Evolutionary conservation across 1,140 invertebrate genomes (phyloP).

Genomic region (Calosoma granatense): DNA sequence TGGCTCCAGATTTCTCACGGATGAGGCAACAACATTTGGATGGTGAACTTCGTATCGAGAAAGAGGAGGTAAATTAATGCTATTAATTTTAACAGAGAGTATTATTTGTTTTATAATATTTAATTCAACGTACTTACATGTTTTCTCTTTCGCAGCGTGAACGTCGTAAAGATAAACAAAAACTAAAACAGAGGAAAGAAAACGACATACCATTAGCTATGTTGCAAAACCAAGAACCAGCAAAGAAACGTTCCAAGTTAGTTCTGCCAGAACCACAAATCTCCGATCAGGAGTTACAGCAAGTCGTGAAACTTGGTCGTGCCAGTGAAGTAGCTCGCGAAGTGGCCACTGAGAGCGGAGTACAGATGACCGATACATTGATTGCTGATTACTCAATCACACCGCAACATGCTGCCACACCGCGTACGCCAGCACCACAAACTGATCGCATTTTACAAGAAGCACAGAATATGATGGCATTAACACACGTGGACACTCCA

Average conservation of each 20-base stretch:
- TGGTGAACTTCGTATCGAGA: constrained; percentile 79
- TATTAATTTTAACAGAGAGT: background rate
- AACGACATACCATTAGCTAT: constrained; percentile 92
- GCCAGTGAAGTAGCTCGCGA: constrained; percentile 90
- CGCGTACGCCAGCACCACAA: constrained; percentile 71
- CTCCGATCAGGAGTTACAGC: constrained; percentile 80
- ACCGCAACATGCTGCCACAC: constrained; percentile 64
- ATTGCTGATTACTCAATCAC: constrained; percentile 87
- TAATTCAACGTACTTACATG: constrained; percentile 7
- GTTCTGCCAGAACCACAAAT: constrained; percentile 96
- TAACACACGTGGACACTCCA: constrained; percentile 95
- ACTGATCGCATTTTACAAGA: constrained; percentile 75
- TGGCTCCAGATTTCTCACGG: constrained; percentile 79
- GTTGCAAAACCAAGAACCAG: constrained; percentile 80
- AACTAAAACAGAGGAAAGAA: constrained; percentile 89
- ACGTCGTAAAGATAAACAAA: constrained; percentile 82
- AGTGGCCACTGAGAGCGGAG: constrained; percentile 74
- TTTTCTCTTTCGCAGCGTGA: constrained; percentile 51
- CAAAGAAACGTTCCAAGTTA: constrained; percentile 89
- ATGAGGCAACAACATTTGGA: constrained; percentile 89
- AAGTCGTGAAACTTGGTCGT: constrained; percentile 94
- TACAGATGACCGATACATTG: constrained; percentile 74
- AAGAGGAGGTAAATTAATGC: constrained; percentile 58
- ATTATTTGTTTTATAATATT: constrained; percentile 3
- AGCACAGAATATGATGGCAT: constrained; percentile 96